Conservation (phyloP, 2,888 invertebrate species). For the Nemoura dubitans region DNA sequence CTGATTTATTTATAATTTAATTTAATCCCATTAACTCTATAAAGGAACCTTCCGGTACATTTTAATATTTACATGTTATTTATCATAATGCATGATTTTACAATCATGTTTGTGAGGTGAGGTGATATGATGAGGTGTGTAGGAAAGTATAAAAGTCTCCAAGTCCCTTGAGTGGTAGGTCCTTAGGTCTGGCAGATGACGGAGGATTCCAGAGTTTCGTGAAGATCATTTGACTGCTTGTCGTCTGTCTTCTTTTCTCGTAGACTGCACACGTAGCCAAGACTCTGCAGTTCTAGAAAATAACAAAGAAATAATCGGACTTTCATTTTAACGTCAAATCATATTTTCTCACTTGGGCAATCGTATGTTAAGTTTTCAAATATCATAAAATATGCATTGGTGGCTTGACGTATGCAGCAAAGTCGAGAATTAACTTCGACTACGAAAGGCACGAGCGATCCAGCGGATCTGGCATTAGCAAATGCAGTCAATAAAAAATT, state of each 20-base stretch:
- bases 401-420: too few species aligned
- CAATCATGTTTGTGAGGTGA: background rate
- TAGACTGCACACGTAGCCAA: constrained; percentile 19
- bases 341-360: too few species aligned
- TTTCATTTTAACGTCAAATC: too few species aligned
- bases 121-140: background rate
- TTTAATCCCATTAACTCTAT: background rate
- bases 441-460: too few species aligned
- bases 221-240: background rate
- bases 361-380: too few species aligned
- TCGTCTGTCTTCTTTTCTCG: constrained; percentile 1
- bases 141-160: background rate
- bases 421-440: too few species aligned
- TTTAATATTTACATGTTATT: background rate
- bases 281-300: constrained; percentile 24
- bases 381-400: too few species aligned
- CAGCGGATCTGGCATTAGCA: too few species aligned
- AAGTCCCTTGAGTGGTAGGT: background rate
- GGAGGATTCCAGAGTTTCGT: background rate
- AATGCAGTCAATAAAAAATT: too few species aligned
- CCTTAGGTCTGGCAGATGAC: background rate
- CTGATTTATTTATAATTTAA: background rate
- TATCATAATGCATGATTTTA: background rate
- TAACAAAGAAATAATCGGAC: background rate
- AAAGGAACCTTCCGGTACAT: too few species aligned